Evolutionary conservation across 2,888 invertebrate species (phyloP).

Genomic region (Phyto melanocephala): DNA sequence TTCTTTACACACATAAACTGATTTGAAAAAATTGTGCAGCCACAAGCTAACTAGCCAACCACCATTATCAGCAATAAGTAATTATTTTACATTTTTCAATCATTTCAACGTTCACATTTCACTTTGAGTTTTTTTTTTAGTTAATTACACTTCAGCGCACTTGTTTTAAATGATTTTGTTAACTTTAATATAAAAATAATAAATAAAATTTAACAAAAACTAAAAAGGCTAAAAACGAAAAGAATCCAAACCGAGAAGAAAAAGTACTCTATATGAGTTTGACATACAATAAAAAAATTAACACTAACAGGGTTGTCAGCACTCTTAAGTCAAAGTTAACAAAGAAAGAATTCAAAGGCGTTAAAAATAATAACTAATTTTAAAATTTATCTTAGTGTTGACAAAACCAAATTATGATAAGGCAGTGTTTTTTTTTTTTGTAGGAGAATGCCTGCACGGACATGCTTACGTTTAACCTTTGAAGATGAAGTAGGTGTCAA

Average conservation of each 20-base stretch:
- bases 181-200: constrained; percentile 48
- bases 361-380: neutral
- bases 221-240: constrained; percentile 56
- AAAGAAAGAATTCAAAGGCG: neutral
- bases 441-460: too few relatives aligned
- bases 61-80: constrained; percentile 22
- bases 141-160: neutral
- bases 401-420: too few relatives aligned
- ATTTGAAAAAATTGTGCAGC: constrained; percentile 42
- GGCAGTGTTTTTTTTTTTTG: too few relatives aligned
- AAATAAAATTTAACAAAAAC: constrained; percentile 54
- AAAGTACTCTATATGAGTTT: constrained; percentile 37
- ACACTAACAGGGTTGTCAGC: constrained; percentile 8
- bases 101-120: constrained; percentile 20
- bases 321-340: neutral
- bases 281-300: constrained; percentile 28
- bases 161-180: constrained; percentile 18
- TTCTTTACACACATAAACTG: constrained; percentile 57
- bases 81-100: constrained; percentile 39
- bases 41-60: constrained; percentile 38
- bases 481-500: too few relatives aligned
- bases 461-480: too few relatives aligned
- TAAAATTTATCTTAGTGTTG: too few relatives aligned
- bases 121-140: constrained; percentile 1
- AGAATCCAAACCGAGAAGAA: constrained; percentile 50